phyloP scores from a whole-genome alignment of 1,140 invertebrate genomes.

The Drosophila carrolli region DNA sequence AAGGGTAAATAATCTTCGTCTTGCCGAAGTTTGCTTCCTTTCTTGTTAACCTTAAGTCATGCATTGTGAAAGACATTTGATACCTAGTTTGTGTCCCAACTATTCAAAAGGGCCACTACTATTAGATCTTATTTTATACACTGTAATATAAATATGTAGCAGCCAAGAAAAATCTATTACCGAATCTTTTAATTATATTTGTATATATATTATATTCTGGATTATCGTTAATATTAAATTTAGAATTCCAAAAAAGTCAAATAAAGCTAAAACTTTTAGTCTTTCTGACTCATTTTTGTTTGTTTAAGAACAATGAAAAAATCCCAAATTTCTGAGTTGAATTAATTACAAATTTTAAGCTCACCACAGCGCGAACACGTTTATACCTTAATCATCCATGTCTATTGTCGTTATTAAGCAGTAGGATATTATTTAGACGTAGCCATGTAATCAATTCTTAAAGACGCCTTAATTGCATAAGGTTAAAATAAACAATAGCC shows the following conservation, averaged over 20 bases:
- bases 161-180: too few relatives aligned
- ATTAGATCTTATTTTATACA: too few relatives aligned
- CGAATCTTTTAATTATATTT: too few relatives aligned
- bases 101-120: background rate
- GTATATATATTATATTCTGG: too few relatives aligned
- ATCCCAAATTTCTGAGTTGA: background rate
- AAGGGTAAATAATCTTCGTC: too few relatives aligned
- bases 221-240: background rate
- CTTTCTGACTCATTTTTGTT: slow-evolving; percentile 1
- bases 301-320: background rate
- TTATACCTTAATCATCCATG: background rate
- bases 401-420: background rate
- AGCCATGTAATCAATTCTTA: slow-evolving; percentile 17
- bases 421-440: background rate
- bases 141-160: too few relatives aligned
- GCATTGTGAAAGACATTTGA: background rate
- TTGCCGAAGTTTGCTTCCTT: too few relatives aligned
- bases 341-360: background rate
- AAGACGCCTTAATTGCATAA: slow-evolving; percentile 20
- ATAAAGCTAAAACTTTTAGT: background rate
- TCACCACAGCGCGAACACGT: background rate
- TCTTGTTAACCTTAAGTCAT: too few relatives aligned
- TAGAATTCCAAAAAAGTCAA: background rate
- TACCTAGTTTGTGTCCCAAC: background rate
- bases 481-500: slow-evolving; percentile 4